Evolutionary conservation across 1,140 invertebrate genomes (phyloP).

Genomic region (Riptortus pedestris): DNA sequence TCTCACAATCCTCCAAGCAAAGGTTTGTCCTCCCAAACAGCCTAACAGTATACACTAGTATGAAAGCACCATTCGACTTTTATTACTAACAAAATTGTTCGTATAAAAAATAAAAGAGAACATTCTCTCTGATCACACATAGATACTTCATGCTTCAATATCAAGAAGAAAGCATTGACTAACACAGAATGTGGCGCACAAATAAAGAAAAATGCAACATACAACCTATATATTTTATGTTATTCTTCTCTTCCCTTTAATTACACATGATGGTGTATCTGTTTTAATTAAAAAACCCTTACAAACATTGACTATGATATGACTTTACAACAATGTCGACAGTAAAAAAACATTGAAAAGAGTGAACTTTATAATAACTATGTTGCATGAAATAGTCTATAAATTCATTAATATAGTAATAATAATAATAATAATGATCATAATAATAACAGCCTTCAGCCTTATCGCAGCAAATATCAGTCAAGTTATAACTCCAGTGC

Average conservation of each 20-base stretch:
- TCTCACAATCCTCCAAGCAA: no score
- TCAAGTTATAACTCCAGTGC: constrained; percentile 3
- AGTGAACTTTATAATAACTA: neutral
- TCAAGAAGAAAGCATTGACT: no score
- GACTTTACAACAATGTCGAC: neutral
- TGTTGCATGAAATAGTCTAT: neutral
- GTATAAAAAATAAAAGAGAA: no score
- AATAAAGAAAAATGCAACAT: neutral
- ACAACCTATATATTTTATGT: neutral
- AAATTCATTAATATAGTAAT: neutral
- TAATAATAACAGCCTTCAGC: constrained; percentile 9
- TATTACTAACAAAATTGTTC: no score
- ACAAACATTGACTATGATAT: constrained; percentile 6
- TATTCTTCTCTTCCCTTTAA: neutral
- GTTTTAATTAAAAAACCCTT: neutral
- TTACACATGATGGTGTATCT: neutral
- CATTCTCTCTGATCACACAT: no score
- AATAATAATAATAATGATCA: constrained; percentile 5
- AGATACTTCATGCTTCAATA: no score
- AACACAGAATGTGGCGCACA: neutral
- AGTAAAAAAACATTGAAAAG: neutral
- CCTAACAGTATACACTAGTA: no score
- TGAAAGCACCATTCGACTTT: no score
- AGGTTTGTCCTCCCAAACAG: no score
- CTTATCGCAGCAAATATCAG: constrained; percentile 11